Evolutionary conservation across 2,797 vertebrate genomes (phyloP).

Genomic region (Ctenopoma multispine): DNA sequence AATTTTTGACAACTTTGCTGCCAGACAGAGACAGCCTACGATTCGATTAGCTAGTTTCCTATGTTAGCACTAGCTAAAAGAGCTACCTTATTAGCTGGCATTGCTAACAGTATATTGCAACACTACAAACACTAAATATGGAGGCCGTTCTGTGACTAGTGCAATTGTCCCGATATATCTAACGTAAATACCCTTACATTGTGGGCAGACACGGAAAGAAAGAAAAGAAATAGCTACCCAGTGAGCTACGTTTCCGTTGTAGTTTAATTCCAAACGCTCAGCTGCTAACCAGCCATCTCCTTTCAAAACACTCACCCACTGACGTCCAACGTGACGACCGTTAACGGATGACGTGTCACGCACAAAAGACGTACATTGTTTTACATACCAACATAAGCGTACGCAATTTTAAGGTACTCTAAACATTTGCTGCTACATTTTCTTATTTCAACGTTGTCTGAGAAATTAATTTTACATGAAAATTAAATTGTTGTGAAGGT

Average conservation of each 20-base stretch:
- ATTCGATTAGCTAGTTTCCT: conserved; percentile 21
- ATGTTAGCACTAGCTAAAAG: conserved; percentile 54
- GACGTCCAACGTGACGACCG: conserved; percentile 64
- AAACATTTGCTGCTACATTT: background rate
- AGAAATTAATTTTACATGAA: background rate
- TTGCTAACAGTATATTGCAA: conserved; percentile 35
- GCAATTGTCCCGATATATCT: background rate
- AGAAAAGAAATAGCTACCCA: conserved; percentile 39
- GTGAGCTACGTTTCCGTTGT: conserved; percentile 50
- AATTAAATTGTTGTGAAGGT: accelerated
- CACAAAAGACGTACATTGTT: background rate
- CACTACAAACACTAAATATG: background rate
- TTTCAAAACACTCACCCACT: conserved; percentile 76
- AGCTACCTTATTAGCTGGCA: conserved; percentile 58
- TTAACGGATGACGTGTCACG: conserved; percentile 59
- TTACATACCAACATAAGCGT: background rate
- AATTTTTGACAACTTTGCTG: conserved; percentile 17
- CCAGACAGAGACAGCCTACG: conserved; percentile 27
- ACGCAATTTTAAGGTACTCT: background rate
- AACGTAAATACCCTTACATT: background rate
- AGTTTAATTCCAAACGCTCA: conserved; percentile 55
- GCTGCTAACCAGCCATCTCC: conserved; percentile 67
- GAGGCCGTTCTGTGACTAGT: background rate
- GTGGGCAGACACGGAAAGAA: background rate
- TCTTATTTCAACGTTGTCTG: accelerated